Percentiles rank a stretch among this genome's conserved stretches.
These are phyloP conservation scores for Mergus octosetaceus DNA, from an alignment of 2,797 vertebrate genomes.

Conservation along the genomic window DNA sequence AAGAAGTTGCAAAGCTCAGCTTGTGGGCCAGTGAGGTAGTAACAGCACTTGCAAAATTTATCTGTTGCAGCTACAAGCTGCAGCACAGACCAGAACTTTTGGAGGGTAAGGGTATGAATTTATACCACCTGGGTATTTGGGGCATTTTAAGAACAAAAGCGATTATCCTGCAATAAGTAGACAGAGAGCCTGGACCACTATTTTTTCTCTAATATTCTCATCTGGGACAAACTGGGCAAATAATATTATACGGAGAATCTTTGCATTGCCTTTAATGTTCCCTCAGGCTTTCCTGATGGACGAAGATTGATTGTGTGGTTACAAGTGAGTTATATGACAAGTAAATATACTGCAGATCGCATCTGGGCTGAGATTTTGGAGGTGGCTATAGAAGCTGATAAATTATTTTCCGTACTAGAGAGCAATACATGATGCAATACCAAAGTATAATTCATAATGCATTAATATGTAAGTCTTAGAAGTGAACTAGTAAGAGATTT, in stretches of 20 bases:
- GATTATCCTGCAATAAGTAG: not conserved
- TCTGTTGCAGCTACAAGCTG: not conserved
- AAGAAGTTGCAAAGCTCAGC: not conserved
- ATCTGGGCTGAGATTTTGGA: slow-evolving; percentile 16
- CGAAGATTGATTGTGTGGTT: slow-evolving; percentile 16
- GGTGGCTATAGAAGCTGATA: not conserved
- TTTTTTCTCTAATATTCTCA: slow-evolving; percentile 16
- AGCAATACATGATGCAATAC: not conserved
- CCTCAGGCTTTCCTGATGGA: not conserved
- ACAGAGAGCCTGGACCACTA: not conserved
- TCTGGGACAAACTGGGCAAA: not conserved
- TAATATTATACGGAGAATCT: not conserved
- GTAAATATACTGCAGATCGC: slow-evolving; percentile 5
- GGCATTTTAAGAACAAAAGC: not conserved
- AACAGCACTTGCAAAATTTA: not conserved
- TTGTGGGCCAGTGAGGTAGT: not conserved
- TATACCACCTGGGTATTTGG: not conserved
- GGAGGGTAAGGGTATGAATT: not conserved
- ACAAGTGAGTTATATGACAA: slow-evolving; percentile 17
- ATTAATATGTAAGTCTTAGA: slow-evolving; percentile 51
- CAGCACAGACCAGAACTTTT: not conserved
- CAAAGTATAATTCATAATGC: slow-evolving; percentile 23
- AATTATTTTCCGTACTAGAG: not conserved
- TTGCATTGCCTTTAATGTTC: not conserved
- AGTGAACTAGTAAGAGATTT: slow-evolving; percentile 53